These are phyloP conservation scores for Dolichallabes microphthalmus DNA, from an alignment of 2,113 vertebrate genomes.

Conservation along the genomic window DNA sequence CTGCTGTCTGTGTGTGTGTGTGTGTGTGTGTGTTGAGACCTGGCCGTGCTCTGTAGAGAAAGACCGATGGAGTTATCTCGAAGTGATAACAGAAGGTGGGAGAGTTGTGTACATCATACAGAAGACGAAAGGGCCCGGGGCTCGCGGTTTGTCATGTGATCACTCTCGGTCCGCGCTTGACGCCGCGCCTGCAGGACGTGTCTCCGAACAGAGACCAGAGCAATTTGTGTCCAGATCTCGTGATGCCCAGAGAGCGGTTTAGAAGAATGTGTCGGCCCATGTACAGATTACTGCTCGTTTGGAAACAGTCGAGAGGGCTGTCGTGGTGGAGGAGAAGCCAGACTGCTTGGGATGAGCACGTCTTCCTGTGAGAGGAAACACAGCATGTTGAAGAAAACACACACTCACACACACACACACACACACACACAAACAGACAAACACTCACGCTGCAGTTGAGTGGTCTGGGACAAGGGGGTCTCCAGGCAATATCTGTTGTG, in stretches of 20 bases:
- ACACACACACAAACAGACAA: constrained; percentile 4
- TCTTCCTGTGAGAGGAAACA: constrained; percentile 5
- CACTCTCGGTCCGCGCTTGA: background rate
- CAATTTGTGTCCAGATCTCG: background rate
- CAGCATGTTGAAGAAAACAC: constrained; percentile 20
- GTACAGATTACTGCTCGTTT: background rate
- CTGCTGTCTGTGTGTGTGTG: background rate
- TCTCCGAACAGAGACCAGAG: background rate
- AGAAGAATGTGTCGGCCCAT: background rate
- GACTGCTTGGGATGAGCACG: background rate
- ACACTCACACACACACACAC: background rate
- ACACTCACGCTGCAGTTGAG: constrained; percentile 19
- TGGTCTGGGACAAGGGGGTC: constrained; percentile 23
- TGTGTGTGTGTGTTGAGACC: background rate
- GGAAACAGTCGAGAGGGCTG: background rate
- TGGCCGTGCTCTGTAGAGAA: background rate
- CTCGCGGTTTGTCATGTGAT: background rate
- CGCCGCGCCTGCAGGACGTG: background rate
- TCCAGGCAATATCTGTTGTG: constrained; percentile 28
- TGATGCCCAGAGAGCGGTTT: background rate
- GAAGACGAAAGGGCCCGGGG: background rate
- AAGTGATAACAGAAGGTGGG: background rate
- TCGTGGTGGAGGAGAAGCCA: background rate
- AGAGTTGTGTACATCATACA: background rate
- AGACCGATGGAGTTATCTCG: background rate